Base-by-base conservation (phyloP, 2,888 invertebrate genomes). In the Cantharis lateralis region DNA sequence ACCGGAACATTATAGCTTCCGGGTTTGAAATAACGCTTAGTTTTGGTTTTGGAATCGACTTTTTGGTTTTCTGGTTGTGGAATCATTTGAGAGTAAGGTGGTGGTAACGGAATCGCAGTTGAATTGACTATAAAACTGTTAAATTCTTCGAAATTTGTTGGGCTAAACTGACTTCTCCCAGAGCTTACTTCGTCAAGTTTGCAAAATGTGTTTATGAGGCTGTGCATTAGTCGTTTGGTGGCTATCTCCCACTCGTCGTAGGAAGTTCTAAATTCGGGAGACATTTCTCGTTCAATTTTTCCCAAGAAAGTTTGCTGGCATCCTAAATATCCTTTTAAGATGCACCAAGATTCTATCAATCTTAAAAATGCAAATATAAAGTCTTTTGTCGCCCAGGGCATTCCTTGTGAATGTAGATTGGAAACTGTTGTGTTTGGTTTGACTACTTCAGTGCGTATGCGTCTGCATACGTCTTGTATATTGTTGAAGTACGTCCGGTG, bases 341-440 rank as follows among this genome's bases (percentile, higher is more conserved):
- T 93, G 83, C 93, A 92, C 94, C 94, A 94, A 32, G 93, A 93
- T 82, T 93, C 93, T 72, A 93, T 90, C 79, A 93, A 91, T 80
- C 94, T 90, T 3, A 93, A 93, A 85, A 93, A 94, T 0, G 93
- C 93, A 84, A 94, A 94, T 84, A 94, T 94, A 83, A 93, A 93
- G 84, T 94, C 94, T 84, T 94, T 94, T 1, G 93, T 93, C 1
- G 93, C 93, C 93, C 94, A 94, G 0, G 93, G 93, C 79, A 93
- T 92, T 0, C 94, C 93, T 85, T 93, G 93, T 0, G 93, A 94
- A 84, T 94, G 93, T 18, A 94, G 90, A 83, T 94, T 93, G 7
- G 93, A 92, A 24, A 93, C 90, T 10, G 93, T 93, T 61, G 93
- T 92, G 82, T 93, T 92, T 0, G 93, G 93, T 83, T 93, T 93